Conservation (phyloP, 2,797 vertebrate species). For the Sebastes matsubarae region DNA sequence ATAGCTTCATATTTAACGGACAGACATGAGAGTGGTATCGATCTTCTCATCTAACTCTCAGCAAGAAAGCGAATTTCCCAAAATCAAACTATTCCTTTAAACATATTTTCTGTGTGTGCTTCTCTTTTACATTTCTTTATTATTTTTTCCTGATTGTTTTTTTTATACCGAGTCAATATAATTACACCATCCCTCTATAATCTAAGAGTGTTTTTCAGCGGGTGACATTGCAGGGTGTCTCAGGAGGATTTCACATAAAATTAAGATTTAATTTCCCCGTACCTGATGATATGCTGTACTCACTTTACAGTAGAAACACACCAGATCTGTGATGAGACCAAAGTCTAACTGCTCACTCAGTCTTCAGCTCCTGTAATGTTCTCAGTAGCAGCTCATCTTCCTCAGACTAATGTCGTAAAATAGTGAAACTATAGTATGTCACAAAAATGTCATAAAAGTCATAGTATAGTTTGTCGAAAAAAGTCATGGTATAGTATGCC, state of each 20-base stretch:
- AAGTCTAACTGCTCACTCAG: background rate
- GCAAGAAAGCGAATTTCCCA: background rate
- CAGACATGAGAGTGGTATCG: background rate
- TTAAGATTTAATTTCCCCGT: constrained; percentile 11
- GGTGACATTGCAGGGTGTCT: constrained; percentile 6
- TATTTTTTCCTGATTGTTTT: background rate
- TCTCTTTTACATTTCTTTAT: background rate
- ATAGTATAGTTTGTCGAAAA: background rate
- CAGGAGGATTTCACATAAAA: constrained; percentile 7
- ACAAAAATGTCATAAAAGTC: too few relatives aligned
- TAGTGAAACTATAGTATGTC: too few relatives aligned
- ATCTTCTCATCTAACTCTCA: too few relatives aligned
- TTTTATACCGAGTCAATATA: background rate
- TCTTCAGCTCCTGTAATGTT: background rate
- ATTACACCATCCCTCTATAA: background rate
- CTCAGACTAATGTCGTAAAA: background rate
- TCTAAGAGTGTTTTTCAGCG: background rate
- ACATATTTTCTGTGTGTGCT: background rate
- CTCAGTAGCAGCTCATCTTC: constrained; percentile 7
- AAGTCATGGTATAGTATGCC: background rate
- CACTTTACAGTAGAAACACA: background rate
- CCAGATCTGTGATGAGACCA: background rate
- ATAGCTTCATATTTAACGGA: background rate
- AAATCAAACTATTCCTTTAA: background rate
- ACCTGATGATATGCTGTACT: background rate